These are phyloP conservation scores for Gadus macrocephalus DNA, from an alignment of 2,113 vertebrate genomes.

Conservation along the genomic window DNA sequence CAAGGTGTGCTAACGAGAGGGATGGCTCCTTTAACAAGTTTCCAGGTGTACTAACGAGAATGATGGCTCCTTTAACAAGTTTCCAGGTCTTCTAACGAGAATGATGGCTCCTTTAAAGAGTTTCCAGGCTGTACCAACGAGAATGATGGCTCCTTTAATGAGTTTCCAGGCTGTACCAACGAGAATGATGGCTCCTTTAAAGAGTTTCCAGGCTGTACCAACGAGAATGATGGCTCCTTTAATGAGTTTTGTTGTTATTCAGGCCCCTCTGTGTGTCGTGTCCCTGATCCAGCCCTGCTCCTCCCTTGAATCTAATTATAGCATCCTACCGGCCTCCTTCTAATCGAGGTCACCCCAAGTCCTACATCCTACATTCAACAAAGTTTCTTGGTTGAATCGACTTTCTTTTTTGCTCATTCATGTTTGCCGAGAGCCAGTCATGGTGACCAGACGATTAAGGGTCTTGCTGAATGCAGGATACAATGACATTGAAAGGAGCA, in stretches of 20 bases:
- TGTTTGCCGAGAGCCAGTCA: background rate
- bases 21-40: too few species aligned
- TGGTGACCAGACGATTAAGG: background rate
- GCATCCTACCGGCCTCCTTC: conserved; percentile 66
- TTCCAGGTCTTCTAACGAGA: too few species aligned
- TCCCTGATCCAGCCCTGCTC: conserved; percentile 61
- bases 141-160: conserved; percentile 8
- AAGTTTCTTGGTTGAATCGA: conserved; percentile 1
- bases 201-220: background rate
- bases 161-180: background rate
- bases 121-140: conserved; percentile 8
- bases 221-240: conserved; percentile 41
- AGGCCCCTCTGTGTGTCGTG: conserved; percentile 47
- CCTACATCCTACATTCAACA: conserved; percentile 53
- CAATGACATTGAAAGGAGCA: background rate
- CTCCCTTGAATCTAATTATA: conserved; percentile 66
- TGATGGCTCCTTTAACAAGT: too few species aligned
- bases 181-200: conserved; percentile 32
- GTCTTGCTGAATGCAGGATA: background rate
- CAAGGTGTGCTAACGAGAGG: too few species aligned
- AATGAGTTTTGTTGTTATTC: conserved; percentile 55
- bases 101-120: too few species aligned
- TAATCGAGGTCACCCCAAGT: conserved; percentile 71
- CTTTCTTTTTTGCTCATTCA: conserved; percentile 1
- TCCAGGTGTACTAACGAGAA: too few species aligned